Percentiles rank a stretch among this genome's conserved stretches.
These are phyloP conservation scores for Lepidocyrtinus sp. DNA, from an alignment of 2,888 invertebrate genomes.

Conservation along the genomic window DNA sequence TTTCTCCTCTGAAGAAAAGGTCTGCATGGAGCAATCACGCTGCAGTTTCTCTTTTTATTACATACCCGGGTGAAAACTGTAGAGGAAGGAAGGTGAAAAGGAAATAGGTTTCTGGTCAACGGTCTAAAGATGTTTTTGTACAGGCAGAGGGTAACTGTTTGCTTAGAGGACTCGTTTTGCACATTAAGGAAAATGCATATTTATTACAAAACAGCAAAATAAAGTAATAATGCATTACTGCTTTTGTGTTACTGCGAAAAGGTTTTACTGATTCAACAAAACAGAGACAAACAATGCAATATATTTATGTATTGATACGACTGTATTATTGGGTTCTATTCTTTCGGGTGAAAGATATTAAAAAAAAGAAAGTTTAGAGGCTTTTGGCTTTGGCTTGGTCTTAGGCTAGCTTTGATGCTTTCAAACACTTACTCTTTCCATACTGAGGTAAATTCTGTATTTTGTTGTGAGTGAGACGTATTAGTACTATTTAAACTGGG, in stretches of 20 bases:
- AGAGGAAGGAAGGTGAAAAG: conserved; percentile 1
- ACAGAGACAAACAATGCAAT: conserved; percentile 17
- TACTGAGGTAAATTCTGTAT: conserved; percentile 27
- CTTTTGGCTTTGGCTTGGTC: conserved; percentile 14
- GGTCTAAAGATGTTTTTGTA: neutral
- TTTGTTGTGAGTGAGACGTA: conserved; percentile 57
- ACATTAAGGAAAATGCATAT: conserved; percentile 14
- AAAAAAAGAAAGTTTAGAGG: neutral
- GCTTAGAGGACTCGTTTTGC: neutral
- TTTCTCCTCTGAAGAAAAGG: conserved; percentile 14
- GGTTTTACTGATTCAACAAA: neutral
- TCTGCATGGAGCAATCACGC: conserved; percentile 20
- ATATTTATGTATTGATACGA: neutral
- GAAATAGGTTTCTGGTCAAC: neutral
- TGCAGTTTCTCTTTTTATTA: conserved; percentile 18
- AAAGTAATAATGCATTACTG: conserved; percentile 15
- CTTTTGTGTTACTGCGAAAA: conserved; percentile 19
- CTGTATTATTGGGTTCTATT: conserved; percentile 4
- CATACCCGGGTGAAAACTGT: conserved; percentile 4
- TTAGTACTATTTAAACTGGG: conserved; percentile 22
- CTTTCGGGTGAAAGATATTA: neutral
- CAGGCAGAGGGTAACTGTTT: neutral
- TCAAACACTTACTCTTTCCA: neutral
- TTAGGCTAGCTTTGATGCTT: conserved; percentile 11
- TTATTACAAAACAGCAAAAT: conserved; percentile 15